Evolutionary conservation across 2,888 invertebrate species (phyloP), one percentile per base, ranked within the genome.

Genomic region (Kuschelorhynchus macadamiae): DNA sequence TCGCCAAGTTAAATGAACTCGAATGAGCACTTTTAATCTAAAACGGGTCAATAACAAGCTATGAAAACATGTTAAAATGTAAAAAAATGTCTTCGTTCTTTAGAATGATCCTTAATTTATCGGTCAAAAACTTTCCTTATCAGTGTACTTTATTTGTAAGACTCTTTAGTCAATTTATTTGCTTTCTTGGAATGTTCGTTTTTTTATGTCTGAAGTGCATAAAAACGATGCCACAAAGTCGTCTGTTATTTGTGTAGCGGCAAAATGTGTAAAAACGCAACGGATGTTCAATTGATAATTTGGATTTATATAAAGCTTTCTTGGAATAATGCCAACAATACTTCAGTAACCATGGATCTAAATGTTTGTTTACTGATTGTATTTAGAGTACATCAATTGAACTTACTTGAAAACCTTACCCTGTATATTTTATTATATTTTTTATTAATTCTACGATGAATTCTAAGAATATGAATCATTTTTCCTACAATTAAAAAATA

Each of bases 21-120:
- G 61, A 9, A n/a, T 12, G 21, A 67, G 66, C 74, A 74, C 59
- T 75, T 73, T 80, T 80, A 80, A 80, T 80, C 78, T 76, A 72
- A 80, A 79, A 80, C 78, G 75, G 80, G 81, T 82, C 82, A 82
- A 81, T 78, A 78, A 79, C 79, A 79, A 74, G 73, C 71, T 72
- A 72, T 72, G 74, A 76, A 78, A 76, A 77, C 76, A 76, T 75
- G 74, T 72, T 75, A 70, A 74, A 77, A 74, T 73, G 67, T 68
- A 72, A 70, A 74, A 71, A 71, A 70, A 59, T 64, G 70, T 70
- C 74, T 78, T 76, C 59, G 30, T 59, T 79, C 76, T 74, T 74
- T 72, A 74, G 78, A 76, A 81, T 75, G 76, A 79, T 80, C 79
- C 77, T 78, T 60, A 77, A 77, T 80, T 82, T 81, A 83, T 83